A percentile compares a stretch with the other conserved stretches of the same genome.
Conservation (phyloP, 2,113 vertebrate species). For the Polyodon spathula region DNA sequence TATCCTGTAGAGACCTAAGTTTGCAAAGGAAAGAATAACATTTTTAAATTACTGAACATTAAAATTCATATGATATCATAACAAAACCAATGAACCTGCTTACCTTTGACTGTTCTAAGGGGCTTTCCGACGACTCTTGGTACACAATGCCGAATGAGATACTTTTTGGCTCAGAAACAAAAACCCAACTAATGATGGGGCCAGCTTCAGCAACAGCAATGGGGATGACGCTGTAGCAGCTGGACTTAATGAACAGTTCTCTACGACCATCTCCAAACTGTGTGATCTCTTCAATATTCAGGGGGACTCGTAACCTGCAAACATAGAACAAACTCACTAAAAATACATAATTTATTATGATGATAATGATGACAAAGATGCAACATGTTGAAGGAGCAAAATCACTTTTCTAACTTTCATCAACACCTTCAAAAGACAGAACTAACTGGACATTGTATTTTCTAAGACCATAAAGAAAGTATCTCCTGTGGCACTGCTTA, state of each 20-base stretch:
- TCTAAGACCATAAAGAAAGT: no score
- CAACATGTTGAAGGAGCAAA: no score
- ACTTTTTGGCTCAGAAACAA: constrained; percentile 89
- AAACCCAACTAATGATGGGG: constrained; percentile 79
- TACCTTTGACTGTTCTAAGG: constrained; percentile 82
- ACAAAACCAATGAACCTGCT: no score
- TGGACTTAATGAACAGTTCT: constrained; percentile 86
- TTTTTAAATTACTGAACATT: no score
- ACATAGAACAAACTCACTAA: not conserved
- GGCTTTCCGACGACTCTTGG: constrained; percentile 55
- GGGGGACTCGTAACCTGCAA: constrained; percentile 57
- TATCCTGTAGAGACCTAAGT: no score
- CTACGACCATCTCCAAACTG: constrained; percentile 65
- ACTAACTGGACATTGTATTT: no score
- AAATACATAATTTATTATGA: not conserved
- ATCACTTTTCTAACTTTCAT: no score
- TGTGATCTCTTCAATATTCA: constrained; percentile 69
- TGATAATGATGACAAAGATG: no score
- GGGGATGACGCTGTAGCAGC: constrained; percentile 78
- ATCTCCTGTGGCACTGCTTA: no score
- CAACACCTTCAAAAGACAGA: no score
- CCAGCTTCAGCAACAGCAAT: constrained; percentile 61
- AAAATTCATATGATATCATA: no score
- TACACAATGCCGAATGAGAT: constrained; percentile 86
- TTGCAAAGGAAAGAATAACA: no score